Conservation (phyloP, 2,888 invertebrate genomes). For the Vanessa cardui region DNA sequence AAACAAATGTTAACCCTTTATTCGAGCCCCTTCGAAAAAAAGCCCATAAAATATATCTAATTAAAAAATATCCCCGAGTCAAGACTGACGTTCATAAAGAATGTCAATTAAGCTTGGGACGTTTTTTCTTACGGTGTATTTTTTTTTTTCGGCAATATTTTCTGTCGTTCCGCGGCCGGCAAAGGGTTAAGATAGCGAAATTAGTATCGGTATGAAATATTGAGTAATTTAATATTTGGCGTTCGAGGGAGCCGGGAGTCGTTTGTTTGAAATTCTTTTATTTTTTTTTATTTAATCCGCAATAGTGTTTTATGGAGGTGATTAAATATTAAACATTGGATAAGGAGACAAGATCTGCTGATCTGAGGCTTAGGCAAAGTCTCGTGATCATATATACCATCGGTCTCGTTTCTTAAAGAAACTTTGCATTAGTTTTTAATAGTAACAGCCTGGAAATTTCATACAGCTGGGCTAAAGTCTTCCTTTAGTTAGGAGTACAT, state of each 20-base stretch:
- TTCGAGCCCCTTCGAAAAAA: conserved; percentile 79
- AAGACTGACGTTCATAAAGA: conserved; percentile 83
- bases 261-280: conserved; percentile 47
- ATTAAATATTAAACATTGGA: conserved; percentile 6
- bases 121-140: conserved; percentile 61
- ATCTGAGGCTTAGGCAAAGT: too few species aligned
- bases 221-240: conserved; percentile 81
- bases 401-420: too few species aligned
- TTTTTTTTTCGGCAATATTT: conserved; percentile 60
- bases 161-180: conserved; percentile 74
- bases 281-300: conserved; percentile 52
- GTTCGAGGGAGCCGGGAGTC: conserved; percentile 42
- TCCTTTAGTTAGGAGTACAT: too few species aligned
- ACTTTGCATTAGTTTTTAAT: too few species aligned
- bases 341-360: not conserved
- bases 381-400: too few species aligned
- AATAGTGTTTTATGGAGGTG: conserved; percentile 45
- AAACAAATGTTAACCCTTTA: conserved; percentile 83
- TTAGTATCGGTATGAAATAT: conserved; percentile 83
- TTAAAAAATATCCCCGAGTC: conserved; percentile 83
- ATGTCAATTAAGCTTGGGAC: conserved; percentile 81
- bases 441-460: too few species aligned
- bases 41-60: conserved; percentile 84
- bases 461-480: too few species aligned
- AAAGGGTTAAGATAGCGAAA: conserved; percentile 82